These are phyloP conservation scores for Palythoa caribaeorum DNA, from an alignment of 92 coral and sea anemone species.

Conservation along the genomic window DNA sequence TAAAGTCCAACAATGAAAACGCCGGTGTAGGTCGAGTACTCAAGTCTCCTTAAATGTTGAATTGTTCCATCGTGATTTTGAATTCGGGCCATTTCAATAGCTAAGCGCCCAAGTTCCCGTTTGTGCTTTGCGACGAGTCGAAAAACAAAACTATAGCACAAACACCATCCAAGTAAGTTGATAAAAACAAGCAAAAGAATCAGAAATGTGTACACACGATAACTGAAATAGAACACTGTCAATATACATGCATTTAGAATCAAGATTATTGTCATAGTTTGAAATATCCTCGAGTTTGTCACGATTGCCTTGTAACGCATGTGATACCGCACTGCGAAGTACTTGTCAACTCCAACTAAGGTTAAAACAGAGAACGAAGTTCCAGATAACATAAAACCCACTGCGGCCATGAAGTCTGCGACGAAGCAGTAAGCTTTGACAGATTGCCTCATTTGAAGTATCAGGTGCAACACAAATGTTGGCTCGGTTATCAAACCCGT, in stretches of 20 bases:
- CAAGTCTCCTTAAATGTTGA: background rate
- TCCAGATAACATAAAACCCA: conserved; percentile 36
- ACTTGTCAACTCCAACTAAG: conserved; percentile 11
- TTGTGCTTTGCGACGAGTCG: conserved; percentile 21
- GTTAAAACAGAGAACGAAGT: conserved; percentile 40
- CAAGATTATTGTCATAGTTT: conserved; percentile 2
- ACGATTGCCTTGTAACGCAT: conserved; percentile 28
- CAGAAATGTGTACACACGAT: conserved; percentile 11
- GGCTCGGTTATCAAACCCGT: conserved; percentile 31
- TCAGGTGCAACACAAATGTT: conserved; percentile 24
- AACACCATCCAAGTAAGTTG: conserved; percentile 22
- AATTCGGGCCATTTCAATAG: background rate
- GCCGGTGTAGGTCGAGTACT: conserved; percentile 9
- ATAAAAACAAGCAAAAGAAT: conserved; percentile 17
- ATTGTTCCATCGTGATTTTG: background rate
- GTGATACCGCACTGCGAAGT: conserved; percentile 16
- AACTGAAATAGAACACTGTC: conserved; percentile 26
- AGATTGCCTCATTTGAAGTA: conserved; percentile 24
- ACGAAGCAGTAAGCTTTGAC: conserved; percentile 23
- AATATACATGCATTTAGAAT: background rate
- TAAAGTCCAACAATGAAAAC: conserved; percentile 30
- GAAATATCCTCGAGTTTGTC: conserved; percentile 7
- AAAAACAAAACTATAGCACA: conserved; percentile 16
- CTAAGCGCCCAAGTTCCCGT: background rate
- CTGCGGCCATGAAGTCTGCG: conserved; percentile 37